Percentiles rank a stretch among this genome's conserved stretches.
These are phyloP conservation scores for Percopsis transmontana DNA, from an alignment of 2,113 vertebrate genomes.

Conservation along the genomic window DNA sequence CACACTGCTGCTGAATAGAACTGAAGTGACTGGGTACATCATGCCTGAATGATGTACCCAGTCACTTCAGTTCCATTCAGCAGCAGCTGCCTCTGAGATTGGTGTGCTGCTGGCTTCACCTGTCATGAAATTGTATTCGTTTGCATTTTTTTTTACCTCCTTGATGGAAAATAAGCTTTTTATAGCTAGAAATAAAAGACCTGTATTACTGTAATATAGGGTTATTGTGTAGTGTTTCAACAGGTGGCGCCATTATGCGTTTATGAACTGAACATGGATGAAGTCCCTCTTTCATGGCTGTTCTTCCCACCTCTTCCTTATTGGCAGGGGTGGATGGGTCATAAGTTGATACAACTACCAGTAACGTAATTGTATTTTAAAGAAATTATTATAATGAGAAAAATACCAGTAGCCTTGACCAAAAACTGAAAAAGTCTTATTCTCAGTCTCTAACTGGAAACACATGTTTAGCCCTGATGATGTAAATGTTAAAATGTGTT, in stretches of 20 bases:
- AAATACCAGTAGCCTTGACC: slow-evolving; percentile 23
- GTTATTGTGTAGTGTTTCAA: neutral
- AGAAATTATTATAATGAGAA: slow-evolving; percentile 40
- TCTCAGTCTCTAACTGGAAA: slow-evolving; percentile 48
- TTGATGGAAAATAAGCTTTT: neutral
- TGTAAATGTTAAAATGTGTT: slow-evolving; percentile 66
- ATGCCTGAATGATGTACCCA: too few relatives aligned
- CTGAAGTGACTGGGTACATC: too few relatives aligned
- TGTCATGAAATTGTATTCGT: too few relatives aligned
- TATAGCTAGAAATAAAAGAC: neutral
- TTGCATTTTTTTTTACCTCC: neutral
- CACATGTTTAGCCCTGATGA: slow-evolving; percentile 45
- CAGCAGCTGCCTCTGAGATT: too few relatives aligned
- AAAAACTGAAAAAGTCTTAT: slow-evolving; percentile 44
- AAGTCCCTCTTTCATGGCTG: neutral
- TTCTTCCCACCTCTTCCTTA: slow-evolving; percentile 9
- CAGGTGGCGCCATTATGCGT: neutral
- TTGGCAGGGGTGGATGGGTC: slow-evolving; percentile 38
- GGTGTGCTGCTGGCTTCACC: too few relatives aligned
- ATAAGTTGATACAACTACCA: slow-evolving; percentile 28
- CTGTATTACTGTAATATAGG: neutral
- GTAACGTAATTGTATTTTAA: slow-evolving; percentile 34
- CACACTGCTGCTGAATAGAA: too few relatives aligned
- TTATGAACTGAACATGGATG: slow-evolving; percentile 1
- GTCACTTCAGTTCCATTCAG: too few relatives aligned